Evolutionary conservation across 2,113 vertebrate species (phyloP).

Genomic region (Gopherus flavomarginatus): DNA sequence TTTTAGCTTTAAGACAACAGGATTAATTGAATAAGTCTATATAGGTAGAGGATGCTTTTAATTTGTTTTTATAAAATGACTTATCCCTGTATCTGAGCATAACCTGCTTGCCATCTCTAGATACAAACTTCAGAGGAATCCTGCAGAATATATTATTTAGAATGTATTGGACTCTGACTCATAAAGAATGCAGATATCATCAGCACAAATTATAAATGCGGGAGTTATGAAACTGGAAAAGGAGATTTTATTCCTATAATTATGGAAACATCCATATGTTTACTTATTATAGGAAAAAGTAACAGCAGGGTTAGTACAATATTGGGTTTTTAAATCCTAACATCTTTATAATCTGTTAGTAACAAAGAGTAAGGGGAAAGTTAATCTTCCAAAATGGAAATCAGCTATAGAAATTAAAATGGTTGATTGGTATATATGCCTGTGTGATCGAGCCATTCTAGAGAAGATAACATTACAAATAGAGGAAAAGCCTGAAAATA

Average conservation of each 20-base stretch:
- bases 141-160: neutral
- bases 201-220: neutral
- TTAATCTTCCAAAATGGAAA: neutral
- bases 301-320: neutral
- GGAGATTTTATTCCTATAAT: neutral
- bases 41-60: neutral
- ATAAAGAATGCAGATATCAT: neutral
- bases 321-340: neutral
- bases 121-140: neutral
- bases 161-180: neutral
- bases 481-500: neutral
- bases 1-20: neutral
- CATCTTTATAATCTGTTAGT: neutral
- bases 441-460: neutral
- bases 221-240: neutral
- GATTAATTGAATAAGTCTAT: neutral
- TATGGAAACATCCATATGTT: neutral
- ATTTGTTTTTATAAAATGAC: neutral
- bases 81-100: neutral
- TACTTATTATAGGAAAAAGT: neutral
- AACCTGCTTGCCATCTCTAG: neutral
- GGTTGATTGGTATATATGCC: neutral
- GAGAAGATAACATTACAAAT: neutral
- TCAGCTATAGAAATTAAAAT: neutral
- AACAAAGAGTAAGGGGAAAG: neutral